phyloP scores from a whole-genome alignment of 2,113 vertebrate genomes.

The Myxocyprinus asiaticus region DNA sequence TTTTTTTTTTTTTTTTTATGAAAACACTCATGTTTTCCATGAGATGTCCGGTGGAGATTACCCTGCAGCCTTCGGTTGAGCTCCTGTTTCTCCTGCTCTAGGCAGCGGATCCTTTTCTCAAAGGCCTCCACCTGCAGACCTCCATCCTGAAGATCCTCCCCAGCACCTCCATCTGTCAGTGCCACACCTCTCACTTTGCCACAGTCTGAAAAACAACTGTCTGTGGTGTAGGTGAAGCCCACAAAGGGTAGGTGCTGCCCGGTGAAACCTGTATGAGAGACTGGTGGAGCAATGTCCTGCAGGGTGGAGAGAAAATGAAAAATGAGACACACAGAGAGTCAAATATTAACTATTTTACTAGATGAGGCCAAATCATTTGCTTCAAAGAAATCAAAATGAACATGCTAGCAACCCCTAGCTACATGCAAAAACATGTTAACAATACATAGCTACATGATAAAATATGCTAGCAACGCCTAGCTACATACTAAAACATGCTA shows the following conservation, averaged over 20 bases:
- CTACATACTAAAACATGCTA: no score
- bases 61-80: conserved; percentile 91
- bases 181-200: conserved; percentile 71
- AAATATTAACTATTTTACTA: no score
- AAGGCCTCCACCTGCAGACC: conserved; percentile 87
- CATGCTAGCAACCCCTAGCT: no score
- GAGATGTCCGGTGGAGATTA: conserved; percentile 54
- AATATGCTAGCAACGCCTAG: no score
- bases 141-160: conserved; percentile 71
- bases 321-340: background rate
- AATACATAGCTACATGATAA: no score
- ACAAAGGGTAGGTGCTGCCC: conserved; percentile 95
- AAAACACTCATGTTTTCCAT: background rate
- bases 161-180: conserved; percentile 65
- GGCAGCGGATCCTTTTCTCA: conserved; percentile 84
- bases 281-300: conserved; percentile 88
- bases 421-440: no score
- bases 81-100: conserved; percentile 95
- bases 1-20: no score
- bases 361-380: no score
- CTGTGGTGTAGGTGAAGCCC: conserved; percentile 95
- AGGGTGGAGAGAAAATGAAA: background rate
- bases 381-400: no score
- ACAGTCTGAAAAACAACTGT: conserved; percentile 89
- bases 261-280: conserved; percentile 90